Conservation (phyloP, 2,888 invertebrate genomes). For the Gymnoscelis rufifasciata region DNA sequence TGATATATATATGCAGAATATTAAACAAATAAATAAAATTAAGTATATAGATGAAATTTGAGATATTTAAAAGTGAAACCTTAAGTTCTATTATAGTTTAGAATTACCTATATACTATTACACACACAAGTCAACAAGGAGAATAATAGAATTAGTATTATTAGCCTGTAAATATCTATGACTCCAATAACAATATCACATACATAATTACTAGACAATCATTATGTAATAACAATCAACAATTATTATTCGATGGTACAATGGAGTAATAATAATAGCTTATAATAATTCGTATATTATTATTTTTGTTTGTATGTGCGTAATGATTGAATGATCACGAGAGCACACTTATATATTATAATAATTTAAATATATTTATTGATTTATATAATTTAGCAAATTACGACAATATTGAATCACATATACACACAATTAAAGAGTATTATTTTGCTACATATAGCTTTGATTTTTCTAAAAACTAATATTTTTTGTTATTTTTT, state of each 20-base stretch:
- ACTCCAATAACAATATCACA: conserved; percentile 77
- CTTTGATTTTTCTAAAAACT: conserved; percentile 34
- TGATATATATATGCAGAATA: too few species aligned
- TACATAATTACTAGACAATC: conserved; percentile 71
- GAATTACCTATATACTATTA: conserved; percentile 46
- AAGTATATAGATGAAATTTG: neutral
- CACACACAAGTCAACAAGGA: conserved; percentile 75
- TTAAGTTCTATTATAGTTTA: conserved; percentile 15
- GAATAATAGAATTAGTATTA: conserved; percentile 59
- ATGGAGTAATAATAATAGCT: conserved; percentile 57
- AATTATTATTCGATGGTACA: conserved; percentile 76
- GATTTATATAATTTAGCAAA: conserved; percentile 26
- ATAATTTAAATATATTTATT: conserved; percentile 23
- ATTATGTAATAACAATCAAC: conserved; percentile 70
- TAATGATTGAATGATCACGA: conserved; percentile 58
- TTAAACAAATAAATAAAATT: neutral
- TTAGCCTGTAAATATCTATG: conserved; percentile 71
- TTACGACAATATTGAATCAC: conserved; percentile 39
- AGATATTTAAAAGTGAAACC: conserved; percentile 9
- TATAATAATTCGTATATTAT: conserved; percentile 62
- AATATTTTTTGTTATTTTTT: conserved; percentile 28
- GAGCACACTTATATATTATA: conserved; percentile 36
- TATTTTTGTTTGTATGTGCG: conserved; percentile 56
- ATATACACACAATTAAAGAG: conserved; percentile 38
- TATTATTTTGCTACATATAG: conserved; percentile 41